Percentiles rank a stretch among this genome's conserved stretches.
Conservation (phyloP, 2,888 invertebrate species). For the Salticus scenicus region DNA sequence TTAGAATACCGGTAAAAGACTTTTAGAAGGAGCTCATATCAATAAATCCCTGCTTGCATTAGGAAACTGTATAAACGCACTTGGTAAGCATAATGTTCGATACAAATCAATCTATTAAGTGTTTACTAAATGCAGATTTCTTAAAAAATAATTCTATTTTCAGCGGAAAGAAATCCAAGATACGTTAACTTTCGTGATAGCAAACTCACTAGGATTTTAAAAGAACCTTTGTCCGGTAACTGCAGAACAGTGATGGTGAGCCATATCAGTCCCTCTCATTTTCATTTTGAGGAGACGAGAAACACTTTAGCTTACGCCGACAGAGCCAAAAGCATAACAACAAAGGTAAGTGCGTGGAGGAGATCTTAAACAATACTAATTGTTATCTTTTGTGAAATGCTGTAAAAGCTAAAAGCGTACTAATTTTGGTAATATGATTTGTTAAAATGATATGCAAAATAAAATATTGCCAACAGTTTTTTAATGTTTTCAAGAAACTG, state of each 20-base stretch:
- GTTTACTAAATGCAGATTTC: no score
- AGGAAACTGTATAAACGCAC: constrained; percentile 96
- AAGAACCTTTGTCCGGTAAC: constrained; percentile 89
- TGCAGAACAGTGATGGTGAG: constrained; percentile 98
- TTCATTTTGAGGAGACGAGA: constrained; percentile 91
- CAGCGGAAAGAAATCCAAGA: constrained; percentile 74
- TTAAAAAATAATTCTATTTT: no score
- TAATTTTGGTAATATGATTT: no score
- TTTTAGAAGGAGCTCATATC: constrained; percentile 95
- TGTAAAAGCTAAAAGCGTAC: no score
- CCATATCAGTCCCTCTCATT: constrained; percentile 89
- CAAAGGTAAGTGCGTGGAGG: constrained; percentile 80
- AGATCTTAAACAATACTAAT: no score
- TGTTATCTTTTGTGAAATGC: no score
- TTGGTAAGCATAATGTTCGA: constrained; percentile 81
- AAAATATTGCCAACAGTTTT: no score
- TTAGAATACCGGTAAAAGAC: constrained; percentile 78
- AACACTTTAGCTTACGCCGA: constrained; percentile 96
- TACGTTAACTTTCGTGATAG: constrained; percentile 98
- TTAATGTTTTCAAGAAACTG: no score
- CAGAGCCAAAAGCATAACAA: constrained; percentile 94
- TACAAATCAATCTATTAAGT: neutral
- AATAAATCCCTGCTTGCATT: constrained; percentile 91
- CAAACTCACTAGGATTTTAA: constrained; percentile 89
- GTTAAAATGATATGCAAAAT: no score